phyloP scores from a whole-genome alignment of 2,888 invertebrate species.

The Phymatocera aterrima region DNA sequence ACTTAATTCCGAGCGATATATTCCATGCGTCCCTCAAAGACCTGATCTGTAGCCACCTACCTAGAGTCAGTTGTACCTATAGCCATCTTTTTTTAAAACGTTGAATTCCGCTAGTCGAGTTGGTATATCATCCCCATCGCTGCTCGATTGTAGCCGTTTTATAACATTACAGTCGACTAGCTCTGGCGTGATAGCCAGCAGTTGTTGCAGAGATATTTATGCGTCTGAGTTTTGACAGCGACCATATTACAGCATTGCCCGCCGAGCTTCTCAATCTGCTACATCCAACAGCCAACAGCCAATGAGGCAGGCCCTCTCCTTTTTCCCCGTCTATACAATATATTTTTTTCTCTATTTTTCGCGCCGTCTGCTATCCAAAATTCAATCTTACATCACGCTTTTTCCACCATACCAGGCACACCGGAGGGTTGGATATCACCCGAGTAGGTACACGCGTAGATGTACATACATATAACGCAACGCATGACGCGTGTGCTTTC shows the following conservation, averaged over 20 bases:
- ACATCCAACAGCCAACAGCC: slow-evolving; percentile 26
- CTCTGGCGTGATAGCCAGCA: slow-evolving; percentile 32
- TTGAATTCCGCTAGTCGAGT: not conserved
- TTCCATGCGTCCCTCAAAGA: too few species aligned
- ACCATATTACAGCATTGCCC: not conserved
- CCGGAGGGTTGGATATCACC: slow-evolving; percentile 4
- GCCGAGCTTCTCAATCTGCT: slow-evolving; percentile 20
- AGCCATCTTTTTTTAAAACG: not conserved
- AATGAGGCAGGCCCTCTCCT: not conserved
- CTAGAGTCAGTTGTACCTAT: not conserved
- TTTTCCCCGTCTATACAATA: not conserved
- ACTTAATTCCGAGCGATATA: too few species aligned
- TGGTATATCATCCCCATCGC: not conserved
- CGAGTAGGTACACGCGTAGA: not conserved
- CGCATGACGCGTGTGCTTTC: not conserved
- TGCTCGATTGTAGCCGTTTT: slow-evolving; percentile 22
- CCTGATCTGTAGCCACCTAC: too few species aligned
- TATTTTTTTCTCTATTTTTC: not conserved
- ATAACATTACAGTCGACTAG: slow-evolving; percentile 36
- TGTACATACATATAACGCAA: not conserved
- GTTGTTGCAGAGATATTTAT: slow-evolving; percentile 38
- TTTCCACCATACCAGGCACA: too few species aligned
- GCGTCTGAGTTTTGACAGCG: slow-evolving; percentile 42
- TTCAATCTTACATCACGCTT: slow-evolving; percentile 3
- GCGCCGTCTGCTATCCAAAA: not conserved